Percentiles rank a stretch among this genome's conserved stretches.
Evolutionary conservation across 1,140 invertebrate species (phyloP).

Genomic region (Macrobrachium rosenbergii): DNA sequence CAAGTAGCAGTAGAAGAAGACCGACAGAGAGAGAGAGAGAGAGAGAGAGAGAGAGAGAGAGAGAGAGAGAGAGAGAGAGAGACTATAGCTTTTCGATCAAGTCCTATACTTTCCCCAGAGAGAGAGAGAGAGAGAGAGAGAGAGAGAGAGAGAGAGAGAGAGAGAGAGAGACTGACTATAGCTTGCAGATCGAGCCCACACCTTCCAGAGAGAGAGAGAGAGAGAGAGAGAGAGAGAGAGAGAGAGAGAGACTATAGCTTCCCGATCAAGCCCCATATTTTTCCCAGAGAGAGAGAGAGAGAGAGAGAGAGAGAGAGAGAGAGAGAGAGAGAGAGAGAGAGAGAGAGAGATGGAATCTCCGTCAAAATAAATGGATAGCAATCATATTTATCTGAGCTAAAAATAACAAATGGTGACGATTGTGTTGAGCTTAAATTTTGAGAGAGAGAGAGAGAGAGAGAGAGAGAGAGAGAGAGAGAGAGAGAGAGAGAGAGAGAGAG

Average conservation of each 20-base stretch:
- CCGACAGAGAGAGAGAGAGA: neutral
- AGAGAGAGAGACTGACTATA: no score
- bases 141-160: no score
- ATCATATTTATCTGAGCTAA: neutral
- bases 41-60: neutral
- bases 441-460: neutral
- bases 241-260: no score
- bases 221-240: neutral
- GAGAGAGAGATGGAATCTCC: no score
- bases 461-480: neutral
- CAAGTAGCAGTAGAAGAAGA: neutral
- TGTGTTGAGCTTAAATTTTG: no score
- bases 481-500: constrained; percentile 4
- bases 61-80: neutral
- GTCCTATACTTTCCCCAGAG: neutral
- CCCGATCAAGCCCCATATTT: neutral
- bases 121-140: constrained; percentile 18
- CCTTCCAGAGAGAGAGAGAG: neutral
- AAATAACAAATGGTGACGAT: neutral
- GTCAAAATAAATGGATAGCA: neutral
- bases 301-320: constrained; percentile 2
- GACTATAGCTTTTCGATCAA: no score
- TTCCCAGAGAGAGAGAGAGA: neutral
- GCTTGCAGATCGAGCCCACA: no score
- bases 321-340: no score